Evolutionary conservation across 2,888 invertebrate species (phyloP).

Genomic region (Andrena bucephala): DNA sequence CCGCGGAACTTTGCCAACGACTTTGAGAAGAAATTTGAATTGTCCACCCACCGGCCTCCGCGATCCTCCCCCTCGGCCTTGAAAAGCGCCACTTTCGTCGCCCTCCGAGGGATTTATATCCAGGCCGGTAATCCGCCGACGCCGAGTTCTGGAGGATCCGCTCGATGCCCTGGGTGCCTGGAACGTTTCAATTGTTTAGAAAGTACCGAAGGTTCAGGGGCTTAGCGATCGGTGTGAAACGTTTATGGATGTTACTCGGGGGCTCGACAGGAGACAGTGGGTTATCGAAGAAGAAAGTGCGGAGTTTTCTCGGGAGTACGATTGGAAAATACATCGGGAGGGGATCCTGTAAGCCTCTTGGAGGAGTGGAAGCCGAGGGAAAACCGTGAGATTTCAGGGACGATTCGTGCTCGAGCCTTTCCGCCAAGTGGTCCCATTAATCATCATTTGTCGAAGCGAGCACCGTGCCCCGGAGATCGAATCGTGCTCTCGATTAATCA

Average conservation of each 20-base stretch:
- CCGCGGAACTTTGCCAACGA: conserved; percentile 58
- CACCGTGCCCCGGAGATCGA: conserved; percentile 55
- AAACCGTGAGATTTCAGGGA: conserved; percentile 59
- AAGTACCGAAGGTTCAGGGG: background rate
- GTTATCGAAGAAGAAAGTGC: background rate
- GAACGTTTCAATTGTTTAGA: too few species aligned
- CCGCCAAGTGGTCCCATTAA: conserved; percentile 69
- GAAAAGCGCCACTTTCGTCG: background rate
- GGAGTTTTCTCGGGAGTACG: background rate
- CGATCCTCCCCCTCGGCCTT: background rate
- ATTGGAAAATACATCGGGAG: background rate
- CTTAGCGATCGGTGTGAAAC: conserved; percentile 2
- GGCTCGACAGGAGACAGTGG: background rate
- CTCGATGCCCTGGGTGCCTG: too few species aligned
- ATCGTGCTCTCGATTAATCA: conserved; percentile 73
- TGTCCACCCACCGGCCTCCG: conserved; percentile 13
- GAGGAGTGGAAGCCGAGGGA: conserved; percentile 7
- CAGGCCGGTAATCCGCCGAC: background rate
- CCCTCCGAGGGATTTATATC: background rate
- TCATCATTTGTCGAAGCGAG: conserved; percentile 76
- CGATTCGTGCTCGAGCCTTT: conserved; percentile 57
- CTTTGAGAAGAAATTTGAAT: conserved; percentile 57
- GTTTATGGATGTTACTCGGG: too few species aligned
- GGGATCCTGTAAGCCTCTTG: background rate
- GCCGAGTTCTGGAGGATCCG: too few species aligned